phyloP scores from a whole-genome alignment of 2,888 invertebrate genomes.

The Drosophila tripunctata region DNA sequence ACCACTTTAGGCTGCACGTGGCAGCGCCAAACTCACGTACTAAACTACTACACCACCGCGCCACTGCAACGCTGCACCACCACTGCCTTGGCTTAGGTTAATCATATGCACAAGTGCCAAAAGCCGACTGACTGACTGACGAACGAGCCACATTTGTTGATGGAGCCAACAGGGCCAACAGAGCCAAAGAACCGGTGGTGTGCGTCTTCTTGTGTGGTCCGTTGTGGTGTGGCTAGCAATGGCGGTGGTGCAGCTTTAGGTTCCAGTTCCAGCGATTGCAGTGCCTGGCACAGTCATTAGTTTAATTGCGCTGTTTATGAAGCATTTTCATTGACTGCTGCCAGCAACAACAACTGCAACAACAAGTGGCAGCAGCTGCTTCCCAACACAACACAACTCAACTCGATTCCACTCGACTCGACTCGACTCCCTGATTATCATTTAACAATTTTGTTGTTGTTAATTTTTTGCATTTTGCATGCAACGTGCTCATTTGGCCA shows the following conservation, averaged over 20 bases:
- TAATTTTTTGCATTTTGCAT: constrained; percentile 58
- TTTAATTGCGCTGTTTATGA: constrained; percentile 79
- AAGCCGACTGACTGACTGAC: constrained; percentile 50
- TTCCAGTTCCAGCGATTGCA: constrained; percentile 28
- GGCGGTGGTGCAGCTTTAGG: constrained; percentile 9
- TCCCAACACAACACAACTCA: background rate
- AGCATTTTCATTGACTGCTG: constrained; percentile 53
- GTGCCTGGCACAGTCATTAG: constrained; percentile 68
- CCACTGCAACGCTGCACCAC: constrained; percentile 2
- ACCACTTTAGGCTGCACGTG: constrained; percentile 61
- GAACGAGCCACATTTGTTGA: constrained; percentile 30
- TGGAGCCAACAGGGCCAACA: no score
- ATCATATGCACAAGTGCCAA: constrained; percentile 76
- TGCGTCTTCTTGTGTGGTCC: constrained; percentile 64
- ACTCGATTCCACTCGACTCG: constrained; percentile 23
- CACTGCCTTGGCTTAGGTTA: constrained; percentile 32
- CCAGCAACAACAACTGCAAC: constrained; percentile 12
- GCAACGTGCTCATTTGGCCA: constrained; percentile 52
- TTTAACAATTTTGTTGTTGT: constrained; percentile 46
- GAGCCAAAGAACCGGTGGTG: constrained; percentile 56
- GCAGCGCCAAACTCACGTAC: constrained; percentile 45
- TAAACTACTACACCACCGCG: constrained; percentile 10
- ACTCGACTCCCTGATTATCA: constrained; percentile 54
- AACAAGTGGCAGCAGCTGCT: constrained; percentile 44
- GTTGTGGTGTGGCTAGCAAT: constrained; percentile 2